These are phyloP conservation scores for Prionace glauca DNA, from an alignment of 2,797 vertebrate species.

Conservation along the genomic window DNA sequence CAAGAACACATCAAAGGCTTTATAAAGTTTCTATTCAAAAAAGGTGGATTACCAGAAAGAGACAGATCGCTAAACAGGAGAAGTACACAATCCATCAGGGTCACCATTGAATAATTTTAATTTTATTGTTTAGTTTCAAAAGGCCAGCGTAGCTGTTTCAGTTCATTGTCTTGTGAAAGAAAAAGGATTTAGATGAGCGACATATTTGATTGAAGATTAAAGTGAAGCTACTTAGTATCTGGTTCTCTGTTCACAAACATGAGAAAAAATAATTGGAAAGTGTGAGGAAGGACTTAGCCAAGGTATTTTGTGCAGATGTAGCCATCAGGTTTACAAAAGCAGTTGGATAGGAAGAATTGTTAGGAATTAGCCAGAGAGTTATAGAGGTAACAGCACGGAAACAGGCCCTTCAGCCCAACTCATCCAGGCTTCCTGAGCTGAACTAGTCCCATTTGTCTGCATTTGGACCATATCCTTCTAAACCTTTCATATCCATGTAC, in stretches of 20 bases:
- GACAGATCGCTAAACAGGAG: constrained; percentile 47
- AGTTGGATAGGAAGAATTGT: background rate
- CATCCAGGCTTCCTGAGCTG: too few relatives aligned
- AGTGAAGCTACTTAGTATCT: constrained; percentile 28
- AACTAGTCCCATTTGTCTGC: too few relatives aligned
- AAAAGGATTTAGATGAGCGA: constrained; percentile 38
- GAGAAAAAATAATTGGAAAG: constrained; percentile 26
- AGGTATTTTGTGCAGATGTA: constrained; percentile 37
- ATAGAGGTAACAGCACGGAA: too few relatives aligned
- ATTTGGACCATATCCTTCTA: too few relatives aligned
- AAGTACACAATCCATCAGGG: constrained; percentile 49
- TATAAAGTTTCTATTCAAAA: constrained; percentile 49
- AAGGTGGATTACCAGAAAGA: constrained; percentile 55
- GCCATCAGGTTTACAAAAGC: constrained; percentile 8
- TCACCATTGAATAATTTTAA: constrained; percentile 41
- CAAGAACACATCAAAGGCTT: constrained; percentile 64
- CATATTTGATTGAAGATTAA: constrained; percentile 40
- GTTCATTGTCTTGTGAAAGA: constrained; percentile 40
- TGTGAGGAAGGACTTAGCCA: constrained; percentile 27
- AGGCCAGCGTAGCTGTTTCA: constrained; percentile 22
- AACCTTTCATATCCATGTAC: too few relatives aligned
- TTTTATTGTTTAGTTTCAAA: constrained; percentile 41
- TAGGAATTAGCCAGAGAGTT: background rate
- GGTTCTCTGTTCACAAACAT: constrained; percentile 34
- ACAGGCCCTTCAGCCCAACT: too few relatives aligned